Evolutionary conservation across 53 echinoderm and acorn worm genomes (phyloP).

Genomic region (Holothuria scabra): DNA sequence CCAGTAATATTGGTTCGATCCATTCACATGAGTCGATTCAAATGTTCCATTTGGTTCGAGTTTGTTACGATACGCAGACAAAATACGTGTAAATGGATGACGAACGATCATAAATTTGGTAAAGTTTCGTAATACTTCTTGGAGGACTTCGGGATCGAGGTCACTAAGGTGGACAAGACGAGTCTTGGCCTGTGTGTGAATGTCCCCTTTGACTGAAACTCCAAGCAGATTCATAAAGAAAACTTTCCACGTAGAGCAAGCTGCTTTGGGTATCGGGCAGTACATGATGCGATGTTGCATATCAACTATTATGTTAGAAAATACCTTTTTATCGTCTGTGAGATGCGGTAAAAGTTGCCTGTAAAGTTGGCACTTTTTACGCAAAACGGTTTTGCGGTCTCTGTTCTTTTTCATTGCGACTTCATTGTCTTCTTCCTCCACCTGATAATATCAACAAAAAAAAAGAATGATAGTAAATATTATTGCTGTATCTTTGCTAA

Average conservation of each 20-base stretch:
- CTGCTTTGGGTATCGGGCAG: neutral
- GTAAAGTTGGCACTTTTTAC: neutral
- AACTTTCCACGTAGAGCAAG: neutral
- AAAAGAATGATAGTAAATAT: no score
- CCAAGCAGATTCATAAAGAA: constrained; percentile 1
- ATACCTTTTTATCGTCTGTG: neutral
- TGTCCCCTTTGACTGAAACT: neutral
- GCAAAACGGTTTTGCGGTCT: neutral
- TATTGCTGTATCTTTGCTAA: no score
- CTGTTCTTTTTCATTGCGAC: neutral
- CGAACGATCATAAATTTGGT: constrained; percentile 27
- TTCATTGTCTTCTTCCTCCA: neutral
- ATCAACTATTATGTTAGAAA: neutral
- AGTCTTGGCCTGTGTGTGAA: neutral
- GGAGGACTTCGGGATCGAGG: neutral
- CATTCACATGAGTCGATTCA: neutral
- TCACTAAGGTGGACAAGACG: neutral
- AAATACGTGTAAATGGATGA: constrained; percentile 29
- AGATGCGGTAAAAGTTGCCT: neutral
- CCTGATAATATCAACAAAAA: neutral
- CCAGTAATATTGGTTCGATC: constrained; percentile 17
- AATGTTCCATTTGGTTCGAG: constrained; percentile 33
- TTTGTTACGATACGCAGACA: constrained; percentile 44
- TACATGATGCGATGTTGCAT: neutral
- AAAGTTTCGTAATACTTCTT: neutral